Percentiles rank a stretch among this genome's conserved stretches.
These are phyloP conservation scores for Glareola pratincola DNA, from an alignment of 2,113 vertebrate genomes.

Conservation along the genomic window DNA sequence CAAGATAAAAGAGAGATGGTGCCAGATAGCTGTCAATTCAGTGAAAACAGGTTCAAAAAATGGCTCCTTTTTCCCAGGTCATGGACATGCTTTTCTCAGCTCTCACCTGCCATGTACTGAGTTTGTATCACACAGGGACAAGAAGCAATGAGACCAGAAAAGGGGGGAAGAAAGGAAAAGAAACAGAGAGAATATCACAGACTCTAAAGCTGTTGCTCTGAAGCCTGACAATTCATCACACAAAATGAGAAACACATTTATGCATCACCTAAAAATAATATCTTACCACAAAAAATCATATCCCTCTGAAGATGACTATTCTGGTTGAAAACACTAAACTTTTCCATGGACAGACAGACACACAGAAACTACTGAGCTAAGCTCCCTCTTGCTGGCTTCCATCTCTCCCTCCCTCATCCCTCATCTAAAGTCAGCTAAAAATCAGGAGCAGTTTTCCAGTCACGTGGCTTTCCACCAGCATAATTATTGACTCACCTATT, in stretches of 20 bases:
- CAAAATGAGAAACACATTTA: not conserved
- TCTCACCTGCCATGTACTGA: not conserved
- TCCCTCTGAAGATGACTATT: not conserved
- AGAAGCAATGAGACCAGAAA: not conserved
- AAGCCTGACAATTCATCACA: not conserved
- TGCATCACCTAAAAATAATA: not conserved
- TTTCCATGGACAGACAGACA: not conserved
- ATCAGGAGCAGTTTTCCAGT: not conserved
- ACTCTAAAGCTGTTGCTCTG: not conserved
- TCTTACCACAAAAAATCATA: rapidly evolving
- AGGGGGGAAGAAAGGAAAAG: not conserved
- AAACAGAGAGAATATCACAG: not conserved
- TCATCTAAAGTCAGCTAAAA: not conserved
- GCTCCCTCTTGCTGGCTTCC: not conserved
- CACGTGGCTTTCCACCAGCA: not conserved
- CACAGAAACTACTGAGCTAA: not conserved
- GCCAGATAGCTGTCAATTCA: not conserved
- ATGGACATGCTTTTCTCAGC: not conserved
- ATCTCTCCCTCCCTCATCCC: not conserved
- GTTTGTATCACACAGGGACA: not conserved
- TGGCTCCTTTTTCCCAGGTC: not conserved
- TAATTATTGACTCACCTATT: not conserved
- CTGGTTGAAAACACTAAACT: not conserved
- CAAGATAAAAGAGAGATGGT: not conserved
- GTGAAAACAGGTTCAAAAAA: not conserved